Conservation (phyloP, 2,113 vertebrate genomes). For the Coregonus clupeaformis region DNA sequence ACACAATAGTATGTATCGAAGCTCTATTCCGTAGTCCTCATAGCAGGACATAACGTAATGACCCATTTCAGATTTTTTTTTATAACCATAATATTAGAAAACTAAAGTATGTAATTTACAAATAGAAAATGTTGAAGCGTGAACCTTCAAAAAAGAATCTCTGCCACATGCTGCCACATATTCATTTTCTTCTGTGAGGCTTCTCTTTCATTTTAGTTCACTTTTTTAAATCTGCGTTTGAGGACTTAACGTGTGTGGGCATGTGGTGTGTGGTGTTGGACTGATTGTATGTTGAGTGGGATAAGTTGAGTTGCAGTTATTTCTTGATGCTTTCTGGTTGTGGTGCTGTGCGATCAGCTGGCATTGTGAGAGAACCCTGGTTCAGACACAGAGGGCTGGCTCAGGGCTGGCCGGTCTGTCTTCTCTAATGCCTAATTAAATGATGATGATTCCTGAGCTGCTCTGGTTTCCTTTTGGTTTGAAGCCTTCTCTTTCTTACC, state of each 20-base stretch:
- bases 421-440: neutral
- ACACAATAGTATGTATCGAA: neutral
- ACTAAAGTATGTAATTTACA: no score
- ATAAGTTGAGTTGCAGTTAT: constrained; percentile 73
- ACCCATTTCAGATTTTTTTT: no score
- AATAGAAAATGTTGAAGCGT: neutral
- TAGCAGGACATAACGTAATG: no score
- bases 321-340: constrained; percentile 57
- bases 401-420: neutral
- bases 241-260: neutral
- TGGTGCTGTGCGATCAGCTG: constrained; percentile 20
- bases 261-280: constrained; percentile 2
- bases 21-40: neutral
- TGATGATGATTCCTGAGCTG: neutral
- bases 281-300: constrained; percentile 12
- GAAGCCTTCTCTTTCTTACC: constrained; percentile 67
- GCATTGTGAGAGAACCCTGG: constrained; percentile 1
- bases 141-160: neutral
- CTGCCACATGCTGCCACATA: neutral
- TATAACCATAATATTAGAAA: no score
- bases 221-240: neutral
- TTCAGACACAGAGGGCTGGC: constrained; percentile 1
- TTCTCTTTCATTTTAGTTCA: neutral
- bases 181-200: neutral
- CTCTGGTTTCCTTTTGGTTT: constrained; percentile 75